phyloP scores from a whole-genome alignment of 2,113 vertebrate species.

The Platysteira castanea region DNA sequence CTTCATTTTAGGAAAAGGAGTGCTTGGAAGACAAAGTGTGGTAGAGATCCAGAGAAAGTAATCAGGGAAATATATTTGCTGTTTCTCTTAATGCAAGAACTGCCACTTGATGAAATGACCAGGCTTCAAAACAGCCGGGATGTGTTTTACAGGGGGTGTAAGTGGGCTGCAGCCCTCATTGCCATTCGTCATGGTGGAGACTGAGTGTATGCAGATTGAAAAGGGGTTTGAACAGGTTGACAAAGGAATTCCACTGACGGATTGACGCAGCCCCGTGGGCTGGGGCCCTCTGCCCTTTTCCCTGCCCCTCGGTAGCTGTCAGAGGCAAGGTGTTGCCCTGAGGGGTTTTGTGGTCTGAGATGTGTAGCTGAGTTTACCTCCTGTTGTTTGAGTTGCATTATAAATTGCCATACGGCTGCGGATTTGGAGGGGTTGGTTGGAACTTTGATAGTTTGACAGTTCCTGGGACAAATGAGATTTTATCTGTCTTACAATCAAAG shows the following conservation, averaged over 20 bases:
- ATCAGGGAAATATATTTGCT: neutral
- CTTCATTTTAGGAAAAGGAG: neutral
- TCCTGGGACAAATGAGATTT: neutral
- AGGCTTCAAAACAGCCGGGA: neutral
- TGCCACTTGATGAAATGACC: neutral
- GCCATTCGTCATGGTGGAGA: neutral
- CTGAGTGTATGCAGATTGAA: neutral
- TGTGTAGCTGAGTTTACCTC: fast-evolving
- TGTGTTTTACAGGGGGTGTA: neutral
- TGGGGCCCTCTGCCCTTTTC: neutral
- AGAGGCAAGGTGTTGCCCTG: neutral
- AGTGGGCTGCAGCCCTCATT: neutral
- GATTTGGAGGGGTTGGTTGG: neutral
- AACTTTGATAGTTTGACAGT: neutral
- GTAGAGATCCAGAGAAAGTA: neutral
- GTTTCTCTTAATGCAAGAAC: neutral
- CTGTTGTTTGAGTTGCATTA: neutral
- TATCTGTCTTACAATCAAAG: neutral
- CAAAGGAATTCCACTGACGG: neutral
- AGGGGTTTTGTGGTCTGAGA: fast-evolving
- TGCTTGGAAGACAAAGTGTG: neutral
- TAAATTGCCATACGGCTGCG: neutral
- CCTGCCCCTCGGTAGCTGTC: neutral
- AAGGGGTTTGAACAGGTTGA: neutral
- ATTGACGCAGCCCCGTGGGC: fast-evolving